A percentile compares a stretch with the other conserved stretches of the same genome.
phyloP scores from a whole-genome alignment of 2,113 vertebrate genomes.

The Psittacara wagleri region DNA sequence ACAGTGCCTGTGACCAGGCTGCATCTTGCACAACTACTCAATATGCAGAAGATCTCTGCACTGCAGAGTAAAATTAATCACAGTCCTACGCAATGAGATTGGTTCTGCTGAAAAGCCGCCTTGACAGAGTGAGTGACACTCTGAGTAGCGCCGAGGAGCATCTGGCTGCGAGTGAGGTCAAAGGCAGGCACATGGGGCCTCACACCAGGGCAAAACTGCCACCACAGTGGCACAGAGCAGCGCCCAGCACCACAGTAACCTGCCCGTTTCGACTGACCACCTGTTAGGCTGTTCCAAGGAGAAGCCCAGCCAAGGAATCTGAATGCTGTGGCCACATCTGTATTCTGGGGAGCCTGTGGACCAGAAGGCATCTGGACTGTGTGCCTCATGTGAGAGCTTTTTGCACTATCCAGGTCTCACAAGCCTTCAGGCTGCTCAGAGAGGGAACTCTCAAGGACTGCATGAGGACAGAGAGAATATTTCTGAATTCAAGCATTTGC shows the following conservation, averaged over 20 bases:
- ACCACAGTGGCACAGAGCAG: background rate
- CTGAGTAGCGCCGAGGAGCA: background rate
- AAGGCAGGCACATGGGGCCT: background rate
- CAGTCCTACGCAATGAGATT: constrained; percentile 8
- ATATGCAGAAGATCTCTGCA: constrained; percentile 64
- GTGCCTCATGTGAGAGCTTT: background rate
- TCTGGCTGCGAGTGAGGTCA: background rate
- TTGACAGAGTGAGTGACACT: background rate
- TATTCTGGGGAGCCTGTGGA: background rate
- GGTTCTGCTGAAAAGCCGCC: background rate
- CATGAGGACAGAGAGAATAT: background rate
- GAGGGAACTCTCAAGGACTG: background rate
- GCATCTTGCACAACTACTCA: constrained; percentile 55
- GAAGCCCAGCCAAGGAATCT: background rate
- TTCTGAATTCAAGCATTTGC: background rate
- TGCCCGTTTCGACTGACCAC: background rate
- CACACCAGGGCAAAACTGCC: background rate
- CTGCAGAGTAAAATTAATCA: constrained; percentile 62
- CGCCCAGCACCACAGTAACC: background rate
- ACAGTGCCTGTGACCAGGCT: background rate
- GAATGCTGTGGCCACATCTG: background rate
- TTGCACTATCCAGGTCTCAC: background rate
- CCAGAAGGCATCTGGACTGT: background rate
- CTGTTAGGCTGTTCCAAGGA: background rate
- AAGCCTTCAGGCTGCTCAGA: background rate